Conservation (phyloP, 1,140 invertebrate species). For the Ctenoplectra terminalis region DNA sequence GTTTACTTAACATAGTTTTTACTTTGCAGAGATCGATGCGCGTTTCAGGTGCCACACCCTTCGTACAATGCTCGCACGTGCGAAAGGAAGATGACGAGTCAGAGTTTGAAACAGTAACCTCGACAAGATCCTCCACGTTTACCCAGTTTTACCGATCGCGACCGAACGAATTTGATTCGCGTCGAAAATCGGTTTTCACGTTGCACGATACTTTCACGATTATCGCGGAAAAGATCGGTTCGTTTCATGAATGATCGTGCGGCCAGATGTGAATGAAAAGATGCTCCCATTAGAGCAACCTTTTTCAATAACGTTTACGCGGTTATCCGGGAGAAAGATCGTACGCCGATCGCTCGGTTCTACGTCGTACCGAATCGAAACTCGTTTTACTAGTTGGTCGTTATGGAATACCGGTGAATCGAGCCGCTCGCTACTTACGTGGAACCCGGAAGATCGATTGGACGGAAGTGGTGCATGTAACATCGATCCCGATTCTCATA, state of each 20-base stretch:
- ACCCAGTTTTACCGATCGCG: not conserved
- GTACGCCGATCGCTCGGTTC: constrained; percentile 9
- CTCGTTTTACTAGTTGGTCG: constrained; percentile 55
- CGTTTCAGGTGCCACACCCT: not conserved
- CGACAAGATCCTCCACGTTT: not conserved
- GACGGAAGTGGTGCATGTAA: constrained; percentile 56
- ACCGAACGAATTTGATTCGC: not conserved
- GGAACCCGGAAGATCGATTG: constrained; percentile 63
- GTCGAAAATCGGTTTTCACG: constrained; percentile 1
- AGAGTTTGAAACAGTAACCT: not conserved
- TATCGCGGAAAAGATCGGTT: not conserved
- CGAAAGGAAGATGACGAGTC: not conserved
- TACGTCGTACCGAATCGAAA: constrained; percentile 46
- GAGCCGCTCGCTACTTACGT: constrained; percentile 38
- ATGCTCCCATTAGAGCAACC: not conserved
- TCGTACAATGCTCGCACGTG: no score
- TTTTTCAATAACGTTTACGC: constrained; percentile 32
- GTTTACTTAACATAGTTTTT: no score
- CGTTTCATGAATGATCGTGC: constrained; percentile 3
- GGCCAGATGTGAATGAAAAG: constrained; percentile 10
- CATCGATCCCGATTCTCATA: constrained; percentile 29
- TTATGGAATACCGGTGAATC: constrained; percentile 41
- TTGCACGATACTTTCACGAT: constrained; percentile 5
- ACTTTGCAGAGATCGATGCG: no score
- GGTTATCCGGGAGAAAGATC: constrained; percentile 19